Percentiles rank a stretch among this genome's conserved stretches.
Conservation (phyloP, 1,140 invertebrate species). For the Drosophila repleta region DNA sequence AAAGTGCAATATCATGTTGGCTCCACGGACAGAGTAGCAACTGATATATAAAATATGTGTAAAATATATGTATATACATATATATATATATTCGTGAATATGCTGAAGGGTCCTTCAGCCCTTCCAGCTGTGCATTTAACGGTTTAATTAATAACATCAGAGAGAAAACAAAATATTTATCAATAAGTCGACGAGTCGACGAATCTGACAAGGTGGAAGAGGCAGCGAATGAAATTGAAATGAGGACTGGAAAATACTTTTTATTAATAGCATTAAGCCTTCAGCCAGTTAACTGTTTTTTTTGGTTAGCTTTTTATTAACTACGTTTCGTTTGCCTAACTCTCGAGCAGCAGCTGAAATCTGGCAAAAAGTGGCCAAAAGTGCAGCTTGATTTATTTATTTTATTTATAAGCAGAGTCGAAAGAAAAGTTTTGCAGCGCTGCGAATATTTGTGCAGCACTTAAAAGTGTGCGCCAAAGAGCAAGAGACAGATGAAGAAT, state of each 20-base stretch:
- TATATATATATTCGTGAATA: no score
- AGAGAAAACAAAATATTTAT: constrained; percentile 11
- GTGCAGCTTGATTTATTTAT: constrained; percentile 52
- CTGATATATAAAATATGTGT: not conserved
- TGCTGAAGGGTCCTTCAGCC: constrained; percentile 5
- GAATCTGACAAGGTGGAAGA: not conserved
- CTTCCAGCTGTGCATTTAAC: not conserved
- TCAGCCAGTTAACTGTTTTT: constrained; percentile 20
- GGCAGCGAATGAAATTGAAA: not conserved
- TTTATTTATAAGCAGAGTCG: constrained; percentile 45
- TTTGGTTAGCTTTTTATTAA: not conserved
- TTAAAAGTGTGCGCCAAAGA: constrained; percentile 38
- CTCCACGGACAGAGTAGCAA: no score
- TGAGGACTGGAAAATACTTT: constrained; percentile 40
- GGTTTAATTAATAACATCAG: constrained; percentile 60
- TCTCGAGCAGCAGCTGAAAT: constrained; percentile 26
- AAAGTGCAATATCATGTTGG: no score
- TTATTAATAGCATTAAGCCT: constrained; percentile 55
- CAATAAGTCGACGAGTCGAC: constrained; percentile 30
- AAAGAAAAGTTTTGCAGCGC: constrained; percentile 8
- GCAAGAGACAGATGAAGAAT: not conserved
- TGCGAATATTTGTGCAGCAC: constrained; percentile 59
- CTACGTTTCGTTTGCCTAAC: constrained; percentile 44
- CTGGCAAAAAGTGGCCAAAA: constrained; percentile 5
- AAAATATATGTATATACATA: not conserved